phyloP scores from a whole-genome alignment of 37 sponge, comb jelly and placozoan species.

The Ianthella basta region DNA sequence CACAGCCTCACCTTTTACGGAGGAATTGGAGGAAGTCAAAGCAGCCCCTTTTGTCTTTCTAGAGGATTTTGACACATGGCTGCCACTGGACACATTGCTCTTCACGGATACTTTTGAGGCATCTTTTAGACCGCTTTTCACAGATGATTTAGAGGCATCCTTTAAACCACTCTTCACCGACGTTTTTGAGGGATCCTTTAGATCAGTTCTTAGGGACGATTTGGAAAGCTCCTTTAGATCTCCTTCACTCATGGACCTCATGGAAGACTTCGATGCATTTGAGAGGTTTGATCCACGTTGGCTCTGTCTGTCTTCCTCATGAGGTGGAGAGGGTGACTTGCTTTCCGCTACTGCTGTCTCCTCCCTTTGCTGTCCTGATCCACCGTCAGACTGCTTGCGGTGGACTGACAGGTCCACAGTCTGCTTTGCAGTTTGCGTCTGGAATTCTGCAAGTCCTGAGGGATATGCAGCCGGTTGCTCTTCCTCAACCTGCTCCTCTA shows the following conservation, averaged over 20 bases:
- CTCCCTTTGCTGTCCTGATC: neutral
- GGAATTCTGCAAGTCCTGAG: neutral
- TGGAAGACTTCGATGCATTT: constrained; percentile 10
- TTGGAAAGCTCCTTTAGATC: neutral
- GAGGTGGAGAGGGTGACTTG: too few relatives aligned
- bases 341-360: neutral
- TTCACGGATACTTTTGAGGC: neutral
- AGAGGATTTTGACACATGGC: neutral
- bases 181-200: too few relatives aligned
- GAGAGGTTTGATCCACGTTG: neutral
- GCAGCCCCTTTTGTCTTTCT: neutral
- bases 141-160: too few relatives aligned
- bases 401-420: constrained; percentile 21
- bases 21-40: too few relatives aligned
- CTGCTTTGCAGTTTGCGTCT: neutral
- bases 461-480: neutral
- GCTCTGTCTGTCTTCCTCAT: neutral
- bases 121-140: neutral
- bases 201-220: neutral
- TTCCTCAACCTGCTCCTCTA: constrained; percentile 19
- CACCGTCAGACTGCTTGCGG: neutral
- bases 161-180: too few relatives aligned
- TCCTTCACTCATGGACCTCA: neutral
- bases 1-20: neutral
- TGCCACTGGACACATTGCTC: neutral